These are phyloP conservation scores for Holacanthella duospinosa DNA, from an alignment of 2,888 invertebrate genomes.

Conservation along the genomic window DNA sequence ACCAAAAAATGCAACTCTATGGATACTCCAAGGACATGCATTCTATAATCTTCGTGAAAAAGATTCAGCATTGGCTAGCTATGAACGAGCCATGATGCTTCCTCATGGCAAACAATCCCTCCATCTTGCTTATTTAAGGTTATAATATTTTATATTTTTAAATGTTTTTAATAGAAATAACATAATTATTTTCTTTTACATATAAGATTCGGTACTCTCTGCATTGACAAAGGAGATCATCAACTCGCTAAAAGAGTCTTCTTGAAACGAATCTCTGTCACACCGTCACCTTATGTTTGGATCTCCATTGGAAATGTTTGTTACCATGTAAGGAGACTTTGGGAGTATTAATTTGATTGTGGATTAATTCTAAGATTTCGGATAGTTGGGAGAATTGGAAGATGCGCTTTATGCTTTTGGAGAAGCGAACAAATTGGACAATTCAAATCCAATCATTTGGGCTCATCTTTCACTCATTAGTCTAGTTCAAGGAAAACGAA, in stretches of 20 bases:
- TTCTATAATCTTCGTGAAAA: slow-evolving; percentile 15
- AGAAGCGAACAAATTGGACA: slow-evolving; percentile 45
- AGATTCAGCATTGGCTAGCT: slow-evolving; percentile 19
- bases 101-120: slow-evolving; percentile 26
- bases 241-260: slow-evolving; percentile 27
- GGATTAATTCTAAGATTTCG: neutral
- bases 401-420: slow-evolving; percentile 44
- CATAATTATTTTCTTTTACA: no score
- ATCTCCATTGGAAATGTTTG: slow-evolving; percentile 20
- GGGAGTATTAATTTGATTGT: slow-evolving; percentile 8
- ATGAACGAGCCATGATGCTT: slow-evolving; percentile 21
- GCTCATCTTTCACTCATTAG: slow-evolving; percentile 42
- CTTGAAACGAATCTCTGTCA: slow-evolving; percentile 22
- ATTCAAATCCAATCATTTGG: slow-evolving; percentile 44
- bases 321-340: slow-evolving; percentile 14
- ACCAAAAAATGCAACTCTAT: slow-evolving; percentile 15
- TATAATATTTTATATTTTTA: no score
- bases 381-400: slow-evolving; percentile 41
- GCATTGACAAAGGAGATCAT: slow-evolving; percentile 14
- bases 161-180: no score
- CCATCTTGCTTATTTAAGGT: slow-evolving; percentile 31
- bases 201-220: slow-evolving; percentile 23
- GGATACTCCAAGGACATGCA: slow-evolving; percentile 27
- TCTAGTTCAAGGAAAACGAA: slow-evolving; percentile 20
- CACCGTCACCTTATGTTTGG: slow-evolving; percentile 33